phyloP scores from a whole-genome alignment of 2,888 invertebrate genomes.

The Melipona bicolor region DNA sequence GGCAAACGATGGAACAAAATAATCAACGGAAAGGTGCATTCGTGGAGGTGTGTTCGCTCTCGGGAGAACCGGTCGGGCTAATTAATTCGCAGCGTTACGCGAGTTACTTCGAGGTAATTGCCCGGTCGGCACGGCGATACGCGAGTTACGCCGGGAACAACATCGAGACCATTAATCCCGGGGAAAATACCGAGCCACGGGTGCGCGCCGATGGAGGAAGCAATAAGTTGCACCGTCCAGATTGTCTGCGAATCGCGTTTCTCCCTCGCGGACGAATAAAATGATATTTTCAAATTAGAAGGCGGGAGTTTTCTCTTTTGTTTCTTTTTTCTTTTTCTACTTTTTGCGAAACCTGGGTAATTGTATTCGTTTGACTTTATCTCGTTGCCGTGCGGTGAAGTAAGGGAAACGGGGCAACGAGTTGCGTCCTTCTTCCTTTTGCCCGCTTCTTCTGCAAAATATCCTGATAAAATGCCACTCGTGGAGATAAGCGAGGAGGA shows the following conservation, averaged over 20 bases:
- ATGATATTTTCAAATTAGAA: constrained; percentile 27
- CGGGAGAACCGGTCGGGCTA: constrained; percentile 25
- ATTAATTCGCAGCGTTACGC: constrained; percentile 49
- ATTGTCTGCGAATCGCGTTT: not conserved
- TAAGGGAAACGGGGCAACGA: not conserved
- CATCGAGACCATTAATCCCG: constrained; percentile 51
- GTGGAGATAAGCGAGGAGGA: constrained; percentile 4
- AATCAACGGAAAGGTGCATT: not conserved
- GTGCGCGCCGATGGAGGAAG: constrained; percentile 3
- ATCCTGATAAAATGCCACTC: constrained; percentile 32
- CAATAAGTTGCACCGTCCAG: constrained; percentile 5
- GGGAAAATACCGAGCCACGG: constrained; percentile 4
- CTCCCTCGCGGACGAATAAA: not conserved
- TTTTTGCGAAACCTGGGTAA: constrained; percentile 8
- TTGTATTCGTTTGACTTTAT: constrained; percentile 19
- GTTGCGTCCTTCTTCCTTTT: not conserved
- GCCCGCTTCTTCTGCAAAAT: constrained; percentile 1
- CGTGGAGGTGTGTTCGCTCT: constrained; percentile 23
- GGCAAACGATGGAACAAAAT: not conserved
- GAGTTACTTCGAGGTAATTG: constrained; percentile 52
- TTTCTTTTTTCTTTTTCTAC: not conserved
- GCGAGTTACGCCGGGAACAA: constrained; percentile 26
- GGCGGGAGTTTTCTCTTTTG: not conserved
- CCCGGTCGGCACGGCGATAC: constrained; percentile 32
- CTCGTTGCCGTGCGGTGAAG: not conserved